Evolutionary conservation across 1,140 invertebrate species (phyloP).

Genomic region (Homarus americanus): DNA sequence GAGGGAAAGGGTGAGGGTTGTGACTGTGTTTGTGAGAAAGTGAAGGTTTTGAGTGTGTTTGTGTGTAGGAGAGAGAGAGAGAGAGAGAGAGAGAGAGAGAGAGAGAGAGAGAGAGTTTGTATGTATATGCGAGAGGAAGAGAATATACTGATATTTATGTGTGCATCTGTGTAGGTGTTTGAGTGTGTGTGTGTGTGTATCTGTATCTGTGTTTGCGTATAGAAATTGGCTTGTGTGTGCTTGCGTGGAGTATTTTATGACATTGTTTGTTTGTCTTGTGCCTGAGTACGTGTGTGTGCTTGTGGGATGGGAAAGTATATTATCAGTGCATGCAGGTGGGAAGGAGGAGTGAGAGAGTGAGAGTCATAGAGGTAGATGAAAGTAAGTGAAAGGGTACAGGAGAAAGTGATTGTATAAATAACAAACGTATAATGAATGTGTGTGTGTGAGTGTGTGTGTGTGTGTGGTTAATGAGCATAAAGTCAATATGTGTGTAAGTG

Average conservation of each 20-base stretch:
- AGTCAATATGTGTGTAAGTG: no score
- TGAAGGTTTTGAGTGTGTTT: not conserved
- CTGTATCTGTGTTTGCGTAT: not conserved
- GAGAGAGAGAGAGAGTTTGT: not conserved
- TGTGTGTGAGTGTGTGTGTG: no score
- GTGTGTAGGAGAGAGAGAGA: not conserved
- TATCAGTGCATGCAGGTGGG: no score
- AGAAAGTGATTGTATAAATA: no score
- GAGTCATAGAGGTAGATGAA: no score
- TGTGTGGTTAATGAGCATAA: no score
- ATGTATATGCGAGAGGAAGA: not conserved
- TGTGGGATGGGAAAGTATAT: no score
- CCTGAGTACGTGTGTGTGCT: no score
- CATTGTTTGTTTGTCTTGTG: not conserved
- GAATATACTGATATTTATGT: not conserved
- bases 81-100: constrained; percentile 3
- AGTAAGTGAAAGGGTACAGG: no score
- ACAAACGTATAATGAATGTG: no score
- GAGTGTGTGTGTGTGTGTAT: not conserved
- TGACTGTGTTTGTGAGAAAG: not conserved
- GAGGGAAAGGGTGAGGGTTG: no score
- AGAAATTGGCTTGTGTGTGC: not conserved
- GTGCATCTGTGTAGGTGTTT: not conserved
- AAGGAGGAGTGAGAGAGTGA: no score
- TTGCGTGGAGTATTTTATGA: not conserved